Percentiles rank a stretch among this genome's conserved stretches.
Conservation (phyloP, 2,888 invertebrate genomes). For the Drosophila prostipennis region DNA sequence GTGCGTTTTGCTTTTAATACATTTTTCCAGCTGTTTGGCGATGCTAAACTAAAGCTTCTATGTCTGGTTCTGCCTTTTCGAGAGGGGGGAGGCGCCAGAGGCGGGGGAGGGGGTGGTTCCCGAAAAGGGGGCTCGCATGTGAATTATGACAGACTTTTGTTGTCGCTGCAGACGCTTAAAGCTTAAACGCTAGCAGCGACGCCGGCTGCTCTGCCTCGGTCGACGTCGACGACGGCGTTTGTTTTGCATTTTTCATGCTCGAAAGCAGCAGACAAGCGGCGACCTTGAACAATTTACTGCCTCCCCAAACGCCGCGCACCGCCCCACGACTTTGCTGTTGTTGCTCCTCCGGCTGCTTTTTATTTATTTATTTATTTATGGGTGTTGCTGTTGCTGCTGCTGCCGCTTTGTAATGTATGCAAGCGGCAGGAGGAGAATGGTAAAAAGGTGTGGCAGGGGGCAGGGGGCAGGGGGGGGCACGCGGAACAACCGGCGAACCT, state of each 20-base stretch:
- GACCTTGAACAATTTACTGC: slow-evolving; percentile 81
- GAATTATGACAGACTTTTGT: slow-evolving; percentile 78
- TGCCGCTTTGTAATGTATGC: slow-evolving; percentile 70
- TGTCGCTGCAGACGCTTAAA: slow-evolving; percentile 52
- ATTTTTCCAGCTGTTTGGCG: slow-evolving; percentile 65
- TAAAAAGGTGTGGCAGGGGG: slow-evolving; percentile 12
- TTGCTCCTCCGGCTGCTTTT: slow-evolving; percentile 51
- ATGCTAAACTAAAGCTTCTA: slow-evolving; percentile 68
- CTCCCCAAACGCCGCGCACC: slow-evolving; percentile 7
- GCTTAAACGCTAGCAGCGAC: slow-evolving; percentile 38
- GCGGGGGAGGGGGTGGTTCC: not conserved
- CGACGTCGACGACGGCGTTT: slow-evolving; percentile 60
- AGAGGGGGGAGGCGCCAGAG: not conserved
- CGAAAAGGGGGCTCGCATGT: slow-evolving; percentile 62
- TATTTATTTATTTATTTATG: slow-evolving; percentile 76
- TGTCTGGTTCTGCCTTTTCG: slow-evolving; percentile 49
- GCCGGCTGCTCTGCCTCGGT: slow-evolving; percentile 21
- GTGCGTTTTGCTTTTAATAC: slow-evolving; percentile 75
- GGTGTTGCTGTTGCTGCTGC: slow-evolving; percentile 44
- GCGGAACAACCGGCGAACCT: slow-evolving; percentile 66
- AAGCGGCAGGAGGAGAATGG: slow-evolving; percentile 34
- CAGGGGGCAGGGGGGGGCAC: not conserved
- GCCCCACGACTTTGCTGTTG: slow-evolving; percentile 23
- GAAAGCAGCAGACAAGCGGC: slow-evolving; percentile 80
- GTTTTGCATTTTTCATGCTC: slow-evolving; percentile 80